Percentiles rank a stretch among this genome's conserved stretches.
Conservation (phyloP, 2,797 vertebrate genomes). For the Loriculus beryllinus region DNA sequence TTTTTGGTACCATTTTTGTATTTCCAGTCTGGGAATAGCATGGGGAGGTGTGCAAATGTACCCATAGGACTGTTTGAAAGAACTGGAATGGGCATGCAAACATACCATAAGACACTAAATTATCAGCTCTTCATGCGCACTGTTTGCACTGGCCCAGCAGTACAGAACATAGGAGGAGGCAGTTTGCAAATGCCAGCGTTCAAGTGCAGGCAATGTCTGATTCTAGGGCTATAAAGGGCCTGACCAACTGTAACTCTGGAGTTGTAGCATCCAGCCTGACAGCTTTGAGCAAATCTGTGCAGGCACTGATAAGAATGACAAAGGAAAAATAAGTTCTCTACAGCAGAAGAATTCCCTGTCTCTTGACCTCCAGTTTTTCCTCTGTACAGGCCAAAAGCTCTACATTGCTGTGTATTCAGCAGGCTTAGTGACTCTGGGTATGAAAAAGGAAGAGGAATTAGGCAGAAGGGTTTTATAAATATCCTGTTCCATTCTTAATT, state of each 20-base stretch:
- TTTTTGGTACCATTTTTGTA: not conserved
- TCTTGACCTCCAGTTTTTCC: not conserved
- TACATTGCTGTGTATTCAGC: not conserved
- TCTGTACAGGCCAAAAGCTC: not conserved
- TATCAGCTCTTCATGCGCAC: not conserved
- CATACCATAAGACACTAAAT: not conserved
- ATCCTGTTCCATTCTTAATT: not conserved
- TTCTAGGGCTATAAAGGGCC: not conserved
- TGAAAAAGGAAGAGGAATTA: not conserved
- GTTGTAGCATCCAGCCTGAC: not conserved
- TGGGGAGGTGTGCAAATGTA: not conserved
- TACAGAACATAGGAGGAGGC: not conserved
- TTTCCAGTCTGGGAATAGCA: not conserved
- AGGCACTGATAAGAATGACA: not conserved
- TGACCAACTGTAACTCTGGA: not conserved
- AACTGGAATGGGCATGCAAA: not conserved
- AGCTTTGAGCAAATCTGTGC: not conserved
- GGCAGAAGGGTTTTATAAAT: not conserved
- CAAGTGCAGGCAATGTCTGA: not conserved
- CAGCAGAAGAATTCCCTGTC: not conserved
- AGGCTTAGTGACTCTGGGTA: not conserved
- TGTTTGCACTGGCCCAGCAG: not conserved
- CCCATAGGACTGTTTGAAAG: not conserved
- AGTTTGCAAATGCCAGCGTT: not conserved
- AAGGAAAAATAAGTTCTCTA: not conserved